Conservation (phyloP, 2,797 vertebrate species). For the Acanthurus tractus region DNA sequence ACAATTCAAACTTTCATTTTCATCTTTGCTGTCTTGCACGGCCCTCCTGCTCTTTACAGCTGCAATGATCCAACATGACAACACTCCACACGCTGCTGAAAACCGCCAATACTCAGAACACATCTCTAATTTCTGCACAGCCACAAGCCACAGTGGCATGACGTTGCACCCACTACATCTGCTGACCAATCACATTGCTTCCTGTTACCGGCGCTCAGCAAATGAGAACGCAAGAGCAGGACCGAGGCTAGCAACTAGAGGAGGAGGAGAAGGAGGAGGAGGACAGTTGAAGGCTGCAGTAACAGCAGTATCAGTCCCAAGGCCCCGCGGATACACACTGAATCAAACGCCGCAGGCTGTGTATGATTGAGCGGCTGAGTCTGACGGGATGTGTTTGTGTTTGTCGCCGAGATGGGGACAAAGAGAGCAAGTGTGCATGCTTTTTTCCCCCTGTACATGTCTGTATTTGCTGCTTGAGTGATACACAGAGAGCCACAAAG, state of each 20-base stretch:
- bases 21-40: constrained; percentile 31
- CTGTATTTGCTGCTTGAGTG: constrained; percentile 57
- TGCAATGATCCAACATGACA: constrained; percentile 44
- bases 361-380: constrained; percentile 55
- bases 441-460: constrained; percentile 31
- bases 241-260: constrained; percentile 77
- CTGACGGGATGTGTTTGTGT: constrained; percentile 57
- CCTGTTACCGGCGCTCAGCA: constrained; percentile 56
- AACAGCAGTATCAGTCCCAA: constrained; percentile 60
- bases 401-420: constrained; percentile 41
- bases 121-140: constrained; percentile 66
- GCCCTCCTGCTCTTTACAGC: constrained; percentile 34
- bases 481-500: constrained; percentile 47
- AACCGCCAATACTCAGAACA: constrained; percentile 51
- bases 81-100: constrained; percentile 42
- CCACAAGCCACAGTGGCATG: constrained; percentile 60
- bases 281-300: constrained; percentile 68
- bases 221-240: constrained; percentile 69
- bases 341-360: constrained; percentile 60
- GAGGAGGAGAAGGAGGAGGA: constrained; percentile 39
- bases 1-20: constrained; percentile 54
- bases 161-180: constrained; percentile 55
- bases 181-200: constrained; percentile 70
- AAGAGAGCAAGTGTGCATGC: constrained; percentile 21
- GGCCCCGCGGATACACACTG: constrained; percentile 56